phyloP scores from a whole-genome alignment of 2,888 invertebrate species.

The Tenthredo distinguenda region DNA sequence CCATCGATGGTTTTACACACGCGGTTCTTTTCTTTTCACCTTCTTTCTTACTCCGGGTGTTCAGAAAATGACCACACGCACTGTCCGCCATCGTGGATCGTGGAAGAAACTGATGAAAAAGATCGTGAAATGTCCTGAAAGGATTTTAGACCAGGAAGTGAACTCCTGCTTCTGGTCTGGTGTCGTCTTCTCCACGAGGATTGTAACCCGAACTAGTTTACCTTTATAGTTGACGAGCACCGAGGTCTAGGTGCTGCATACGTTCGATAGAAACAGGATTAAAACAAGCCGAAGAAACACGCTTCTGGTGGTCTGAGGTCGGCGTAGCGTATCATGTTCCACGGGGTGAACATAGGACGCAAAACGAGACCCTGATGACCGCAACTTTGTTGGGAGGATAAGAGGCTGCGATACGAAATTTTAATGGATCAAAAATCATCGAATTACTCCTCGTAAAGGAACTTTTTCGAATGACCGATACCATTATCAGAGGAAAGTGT shows the following conservation, averaged over 20 bases:
- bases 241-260: slow-evolving; percentile 2
- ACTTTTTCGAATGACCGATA: not conserved
- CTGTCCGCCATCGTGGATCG: not conserved
- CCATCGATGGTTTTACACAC: not conserved
- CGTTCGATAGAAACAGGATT: slow-evolving; percentile 12
- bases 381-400: not conserved
- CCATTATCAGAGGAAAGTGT: not conserved
- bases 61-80: not conserved
- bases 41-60: not conserved
- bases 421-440: not conserved
- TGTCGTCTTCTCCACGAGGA: not conserved
- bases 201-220: slow-evolving; percentile 14
- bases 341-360: not conserved
- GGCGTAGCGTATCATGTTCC: slow-evolving; percentile 13
- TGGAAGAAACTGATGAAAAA: not conserved
- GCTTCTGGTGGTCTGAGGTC: slow-evolving; percentile 27
- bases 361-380: slow-evolving; percentile 10
- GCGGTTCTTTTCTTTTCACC: not conserved
- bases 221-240: not conserved
- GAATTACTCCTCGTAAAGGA: not conserved
- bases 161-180: not conserved
- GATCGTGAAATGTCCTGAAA: not conserved
- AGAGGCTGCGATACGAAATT: not conserved
- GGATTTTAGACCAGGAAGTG: not conserved
- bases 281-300: slow-evolving; percentile 30